Conservation (phyloP, 2,113 vertebrate genomes). For the Lagopus muta region DNA sequence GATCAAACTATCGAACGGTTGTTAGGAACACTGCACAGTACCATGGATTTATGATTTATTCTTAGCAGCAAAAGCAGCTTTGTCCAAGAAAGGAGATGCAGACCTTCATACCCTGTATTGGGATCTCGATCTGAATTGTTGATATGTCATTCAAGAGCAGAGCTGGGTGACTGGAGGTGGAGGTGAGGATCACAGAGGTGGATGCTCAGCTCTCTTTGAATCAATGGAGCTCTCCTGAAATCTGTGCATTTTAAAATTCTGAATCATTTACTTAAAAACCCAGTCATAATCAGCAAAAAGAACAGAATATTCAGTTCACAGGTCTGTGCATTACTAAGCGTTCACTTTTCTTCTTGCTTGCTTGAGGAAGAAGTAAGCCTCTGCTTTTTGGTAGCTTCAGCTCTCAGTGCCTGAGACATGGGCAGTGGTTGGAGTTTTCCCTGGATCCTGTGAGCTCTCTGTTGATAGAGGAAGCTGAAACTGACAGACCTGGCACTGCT, state of each 20-base stretch:
- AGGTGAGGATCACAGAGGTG: accelerated
- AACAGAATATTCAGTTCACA: not conserved
- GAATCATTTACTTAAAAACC: not conserved
- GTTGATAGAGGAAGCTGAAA: not conserved
- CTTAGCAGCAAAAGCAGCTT: not conserved
- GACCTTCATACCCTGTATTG: accelerated
- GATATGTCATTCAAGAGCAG: accelerated
- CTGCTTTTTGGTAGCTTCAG: not conserved
- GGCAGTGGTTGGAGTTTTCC: not conserved
- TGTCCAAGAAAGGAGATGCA: not conserved
- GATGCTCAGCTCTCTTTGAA: not conserved
- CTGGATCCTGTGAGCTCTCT: not conserved
- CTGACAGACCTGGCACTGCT: not conserved
- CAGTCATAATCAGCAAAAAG: not conserved
- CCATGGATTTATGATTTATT: not conserved
- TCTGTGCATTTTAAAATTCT: not conserved
- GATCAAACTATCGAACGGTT: not conserved
- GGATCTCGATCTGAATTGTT: not conserved
- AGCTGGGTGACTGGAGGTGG: too few relatives aligned
- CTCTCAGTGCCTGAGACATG: not conserved
- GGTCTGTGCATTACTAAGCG: not conserved
- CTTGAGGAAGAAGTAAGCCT: not conserved
- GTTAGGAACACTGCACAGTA: not conserved
- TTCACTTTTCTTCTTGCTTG: not conserved
- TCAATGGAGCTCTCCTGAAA: not conserved